These are phyloP conservation scores for Tetranychus piercei DNA, from an alignment of 2,888 invertebrate genomes.

Conservation along the genomic window DNA sequence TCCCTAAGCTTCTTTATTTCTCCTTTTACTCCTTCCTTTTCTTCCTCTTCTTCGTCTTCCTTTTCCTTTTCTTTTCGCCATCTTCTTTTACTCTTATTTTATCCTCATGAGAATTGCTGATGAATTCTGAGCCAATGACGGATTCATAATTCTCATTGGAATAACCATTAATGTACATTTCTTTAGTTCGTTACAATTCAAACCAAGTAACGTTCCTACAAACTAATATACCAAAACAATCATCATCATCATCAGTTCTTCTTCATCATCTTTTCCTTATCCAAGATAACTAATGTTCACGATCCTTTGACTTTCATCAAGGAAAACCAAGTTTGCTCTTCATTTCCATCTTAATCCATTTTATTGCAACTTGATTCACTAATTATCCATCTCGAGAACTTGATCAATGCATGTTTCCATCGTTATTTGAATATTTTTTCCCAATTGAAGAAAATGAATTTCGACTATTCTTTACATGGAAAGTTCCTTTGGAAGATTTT, in stretches of 20 bases:
- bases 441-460: too few species aligned
- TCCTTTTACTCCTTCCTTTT: not conserved
- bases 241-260: not conserved
- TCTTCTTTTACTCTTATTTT: not conserved
- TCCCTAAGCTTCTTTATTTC: not conserved
- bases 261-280: not conserved
- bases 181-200: not conserved
- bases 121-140: not conserved
- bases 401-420: too few species aligned
- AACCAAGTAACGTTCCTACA: not conserved
- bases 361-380: too few species aligned
- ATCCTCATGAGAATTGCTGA: not conserved
- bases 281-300: not conserved
- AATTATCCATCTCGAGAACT: too few species aligned
- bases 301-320: too few species aligned
- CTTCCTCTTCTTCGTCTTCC: not conserved
- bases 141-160: not conserved
- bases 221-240: not conserved
- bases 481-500: too few species aligned
- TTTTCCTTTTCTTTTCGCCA: not conserved
- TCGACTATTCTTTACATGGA: too few species aligned
- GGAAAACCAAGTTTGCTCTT: too few species aligned
- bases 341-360: too few species aligned
- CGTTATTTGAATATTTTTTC: too few species aligned
- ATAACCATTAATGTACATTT: constrained; percentile 1